phyloP scores from a whole-genome alignment of 2,113 vertebrate species.

The Strix aluco region DNA sequence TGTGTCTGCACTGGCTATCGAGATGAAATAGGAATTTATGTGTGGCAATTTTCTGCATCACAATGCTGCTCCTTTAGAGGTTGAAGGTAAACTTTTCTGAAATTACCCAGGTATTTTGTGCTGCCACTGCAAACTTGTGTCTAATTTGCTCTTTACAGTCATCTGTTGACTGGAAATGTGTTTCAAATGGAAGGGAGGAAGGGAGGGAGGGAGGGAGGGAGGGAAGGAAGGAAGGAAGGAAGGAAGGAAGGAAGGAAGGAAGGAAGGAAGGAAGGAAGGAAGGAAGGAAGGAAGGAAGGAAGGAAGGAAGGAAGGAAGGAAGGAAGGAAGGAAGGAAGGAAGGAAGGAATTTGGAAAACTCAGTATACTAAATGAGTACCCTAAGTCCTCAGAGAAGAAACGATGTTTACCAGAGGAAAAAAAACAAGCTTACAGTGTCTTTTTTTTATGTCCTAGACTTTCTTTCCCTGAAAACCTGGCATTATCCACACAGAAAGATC shows the following conservation, averaged over 20 bases:
- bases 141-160: not conserved
- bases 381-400: not conserved
- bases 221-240: too few relatives aligned
- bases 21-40: not conserved
- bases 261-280: too few relatives aligned
- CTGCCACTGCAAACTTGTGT: not conserved
- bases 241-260: not conserved
- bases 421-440: accelerated
- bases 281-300: too few relatives aligned
- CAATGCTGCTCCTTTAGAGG: not conserved
- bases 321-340: too few relatives aligned
- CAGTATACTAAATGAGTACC: not conserved
- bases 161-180: not conserved
- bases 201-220: too few relatives aligned
- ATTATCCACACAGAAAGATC: not conserved
- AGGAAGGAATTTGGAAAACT: not conserved
- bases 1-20: not conserved
- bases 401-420: not conserved
- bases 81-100: not conserved
- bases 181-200: not conserved
- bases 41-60: not conserved
- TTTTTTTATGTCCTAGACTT: not conserved
- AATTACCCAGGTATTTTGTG: not conserved
- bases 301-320: too few relatives aligned
- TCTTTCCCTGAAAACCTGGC: not conserved